Conservation (phyloP, 2,888 invertebrate genomes). For the Heliconius charithonia region DNA sequence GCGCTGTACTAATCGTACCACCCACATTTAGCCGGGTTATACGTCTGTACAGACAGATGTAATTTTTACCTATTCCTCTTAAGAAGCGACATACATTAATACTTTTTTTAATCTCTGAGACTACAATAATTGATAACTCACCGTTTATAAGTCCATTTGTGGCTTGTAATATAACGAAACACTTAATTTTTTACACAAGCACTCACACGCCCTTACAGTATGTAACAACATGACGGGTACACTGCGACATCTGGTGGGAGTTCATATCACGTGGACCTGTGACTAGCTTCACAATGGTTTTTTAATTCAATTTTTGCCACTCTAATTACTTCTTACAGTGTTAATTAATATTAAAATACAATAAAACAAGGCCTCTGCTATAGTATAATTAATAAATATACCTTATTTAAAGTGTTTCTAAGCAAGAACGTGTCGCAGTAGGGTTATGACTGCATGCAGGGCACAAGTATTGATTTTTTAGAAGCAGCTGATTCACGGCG, state of each 20-base stretch:
- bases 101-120: conserved; percentile 49
- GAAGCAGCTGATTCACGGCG: conserved; percentile 73
- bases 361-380: conserved; percentile 49
- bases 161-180: conserved; percentile 78
- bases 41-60: conserved; percentile 79
- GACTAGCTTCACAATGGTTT: conserved; percentile 65
- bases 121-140: conserved; percentile 65
- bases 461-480: conserved; percentile 74
- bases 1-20: conserved; percentile 60
- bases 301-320: conserved; percentile 65
- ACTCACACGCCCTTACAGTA: conserved; percentile 82
- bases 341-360: conserved; percentile 53
- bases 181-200: conserved; percentile 79
- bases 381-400: conserved; percentile 19
- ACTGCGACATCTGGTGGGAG: conserved; percentile 79
- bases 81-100: conserved; percentile 58
- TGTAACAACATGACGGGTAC: conserved; percentile 81
- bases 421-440: conserved; percentile 6
- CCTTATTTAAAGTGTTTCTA: conserved; percentile 12
- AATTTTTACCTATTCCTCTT: conserved; percentile 71
- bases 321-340: conserved; percentile 53
- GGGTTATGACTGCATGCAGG: conserved; percentile 42
- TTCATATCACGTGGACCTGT: conserved; percentile 58
- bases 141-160: conserved; percentile 73
- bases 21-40: conserved; percentile 74